Conservation (phyloP, 2,888 invertebrate genomes). For the Eupithecia insigniata region DNA sequence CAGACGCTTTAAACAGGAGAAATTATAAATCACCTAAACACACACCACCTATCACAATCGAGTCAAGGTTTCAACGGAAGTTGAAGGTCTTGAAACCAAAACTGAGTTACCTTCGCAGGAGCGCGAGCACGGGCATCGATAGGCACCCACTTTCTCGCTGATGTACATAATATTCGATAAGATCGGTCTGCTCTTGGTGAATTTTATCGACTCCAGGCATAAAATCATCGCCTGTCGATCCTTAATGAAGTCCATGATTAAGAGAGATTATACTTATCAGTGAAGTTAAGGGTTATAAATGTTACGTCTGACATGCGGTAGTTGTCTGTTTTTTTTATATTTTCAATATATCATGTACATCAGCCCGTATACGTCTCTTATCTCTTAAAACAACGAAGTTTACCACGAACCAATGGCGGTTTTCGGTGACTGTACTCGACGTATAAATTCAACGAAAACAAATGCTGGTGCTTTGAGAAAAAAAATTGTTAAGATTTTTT, state of each 20-base stretch:
- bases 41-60: constrained; percentile 19
- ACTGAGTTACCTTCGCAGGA: not conserved
- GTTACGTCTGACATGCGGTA: no score
- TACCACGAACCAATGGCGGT: no score
- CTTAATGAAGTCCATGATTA: not conserved
- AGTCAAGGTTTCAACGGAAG: constrained; percentile 21
- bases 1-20: constrained; percentile 30
- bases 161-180: not conserved
- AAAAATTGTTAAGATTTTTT: no score
- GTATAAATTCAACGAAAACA: no score
- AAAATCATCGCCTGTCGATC: not conserved
- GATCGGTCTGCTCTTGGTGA: not conserved
- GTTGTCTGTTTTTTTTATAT: no score
- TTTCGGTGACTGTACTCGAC: no score
- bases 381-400: no score
- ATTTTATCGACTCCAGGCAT: not conserved
- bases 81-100: not conserved
- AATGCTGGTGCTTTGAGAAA: no score
- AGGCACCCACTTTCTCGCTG: not conserved
- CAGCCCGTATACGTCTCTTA: no score
- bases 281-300: no score
- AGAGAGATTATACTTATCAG: no score
- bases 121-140: not conserved
- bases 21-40: constrained; percentile 28
- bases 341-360: no score